Evolutionary conservation across 37 sponge, comb jelly and placozoan species (phyloP).

Genomic region (Dysidea cf. avara): DNA sequence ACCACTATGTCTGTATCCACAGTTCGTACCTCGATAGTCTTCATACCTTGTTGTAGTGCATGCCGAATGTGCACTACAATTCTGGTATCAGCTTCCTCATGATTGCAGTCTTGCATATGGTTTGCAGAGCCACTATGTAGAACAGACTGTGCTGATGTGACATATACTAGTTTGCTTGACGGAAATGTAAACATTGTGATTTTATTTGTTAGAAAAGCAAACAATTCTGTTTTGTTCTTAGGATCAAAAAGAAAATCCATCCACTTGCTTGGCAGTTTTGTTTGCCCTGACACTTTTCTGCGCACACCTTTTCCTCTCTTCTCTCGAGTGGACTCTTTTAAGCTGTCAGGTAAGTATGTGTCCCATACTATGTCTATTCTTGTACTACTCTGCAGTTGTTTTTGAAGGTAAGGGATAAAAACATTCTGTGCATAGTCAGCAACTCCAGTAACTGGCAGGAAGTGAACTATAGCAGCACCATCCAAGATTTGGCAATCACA

Average conservation of each 20-base stretch:
- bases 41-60: conserved; percentile 25
- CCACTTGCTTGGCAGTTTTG: background rate
- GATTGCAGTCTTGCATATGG: conserved; percentile 23
- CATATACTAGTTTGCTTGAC: conserved; percentile 9
- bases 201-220: conserved; percentile 31
- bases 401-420: conserved; percentile 5
- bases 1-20: conserved; percentile 31
- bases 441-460: background rate
- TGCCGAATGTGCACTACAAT: conserved; percentile 29
- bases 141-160: conserved; percentile 38
- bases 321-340: conserved; percentile 19
- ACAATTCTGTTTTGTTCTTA: conserved; percentile 37
- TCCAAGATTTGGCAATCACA: no score
- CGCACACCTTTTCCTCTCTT: conserved; percentile 23
- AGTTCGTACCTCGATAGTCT: conserved; percentile 20
- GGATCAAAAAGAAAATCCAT: conserved; percentile 37
- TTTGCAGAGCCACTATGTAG: conserved; percentile 1
- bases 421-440: conserved; percentile 19
- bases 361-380: conserved; percentile 25
- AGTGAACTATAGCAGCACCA: no score
- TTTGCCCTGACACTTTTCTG: background rate
- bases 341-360: conserved; percentile 4
- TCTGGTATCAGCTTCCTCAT: conserved; percentile 44
- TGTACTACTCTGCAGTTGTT: background rate
- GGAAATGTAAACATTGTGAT: conserved; percentile 4